Evolutionary conservation across 2,113 vertebrate genomes (phyloP).

Genomic region (Scophthalmus maximus): DNA sequence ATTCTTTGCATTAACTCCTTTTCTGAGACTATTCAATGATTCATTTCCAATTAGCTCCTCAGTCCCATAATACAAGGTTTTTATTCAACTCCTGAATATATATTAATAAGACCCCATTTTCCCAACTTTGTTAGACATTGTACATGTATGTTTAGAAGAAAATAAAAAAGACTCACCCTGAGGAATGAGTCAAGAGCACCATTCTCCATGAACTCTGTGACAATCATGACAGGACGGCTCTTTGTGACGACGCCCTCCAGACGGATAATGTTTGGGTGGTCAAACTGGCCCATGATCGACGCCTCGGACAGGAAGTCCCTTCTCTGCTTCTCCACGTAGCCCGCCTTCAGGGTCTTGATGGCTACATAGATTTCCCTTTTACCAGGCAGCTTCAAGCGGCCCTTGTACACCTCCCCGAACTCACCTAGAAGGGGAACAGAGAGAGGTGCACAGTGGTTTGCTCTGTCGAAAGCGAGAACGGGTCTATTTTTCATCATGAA

Average conservation of each 20-base stretch:
- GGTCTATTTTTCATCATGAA: slow-evolving; percentile 13
- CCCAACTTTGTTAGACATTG: neutral
- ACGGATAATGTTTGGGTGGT: slow-evolving; percentile 98
- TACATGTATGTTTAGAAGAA: neutral
- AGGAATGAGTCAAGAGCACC: slow-evolving; percentile 97
- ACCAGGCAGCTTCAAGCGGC: slow-evolving; percentile 93
- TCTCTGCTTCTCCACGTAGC: slow-evolving; percentile 96
- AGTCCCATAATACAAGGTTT: slow-evolving; percentile 7
- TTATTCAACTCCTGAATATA: slow-evolving; percentile 6
- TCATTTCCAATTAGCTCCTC: slow-evolving; percentile 46
- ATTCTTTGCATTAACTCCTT: slow-evolving; percentile 31
- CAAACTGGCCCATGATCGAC: slow-evolving; percentile 99
- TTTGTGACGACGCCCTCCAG: slow-evolving; percentile 98
- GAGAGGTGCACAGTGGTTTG: neutral
- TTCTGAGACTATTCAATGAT: slow-evolving; percentile 33
- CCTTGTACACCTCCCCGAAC: slow-evolving; percentile 98
- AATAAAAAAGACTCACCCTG: slow-evolving; percentile 85
- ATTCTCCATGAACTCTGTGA: slow-evolving; percentile 99
- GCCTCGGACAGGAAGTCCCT: slow-evolving; percentile 97
- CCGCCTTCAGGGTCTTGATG: slow-evolving; percentile 97
- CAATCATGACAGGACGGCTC: slow-evolving; percentile 98
- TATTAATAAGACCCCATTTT: slow-evolving; percentile 1
- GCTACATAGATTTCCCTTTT: slow-evolving; percentile 98
- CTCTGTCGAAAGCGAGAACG: neutral
- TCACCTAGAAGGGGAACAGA: slow-evolving; percentile 84